Base-by-base conservation (phyloP, 2,113 vertebrate species). In the Pelecanoides urinatrix region DNA sequence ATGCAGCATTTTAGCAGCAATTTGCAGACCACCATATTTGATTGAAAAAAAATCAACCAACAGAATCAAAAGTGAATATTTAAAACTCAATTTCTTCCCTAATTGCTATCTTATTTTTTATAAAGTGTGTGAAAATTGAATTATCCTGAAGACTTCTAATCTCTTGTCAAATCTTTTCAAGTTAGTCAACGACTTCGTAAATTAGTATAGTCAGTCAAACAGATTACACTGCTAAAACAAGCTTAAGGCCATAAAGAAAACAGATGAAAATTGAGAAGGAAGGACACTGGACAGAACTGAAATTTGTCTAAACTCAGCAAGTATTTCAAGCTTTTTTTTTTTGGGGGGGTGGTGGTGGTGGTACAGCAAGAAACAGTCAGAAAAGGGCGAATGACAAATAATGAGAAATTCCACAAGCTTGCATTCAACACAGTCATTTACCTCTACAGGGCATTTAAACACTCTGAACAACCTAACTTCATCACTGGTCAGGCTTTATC, bases 291-390 rank as follows among this genome's bases (percentile, higher is more conserved):
- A 19, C 14, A 59, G 27, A 80, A 61, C 10, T 44, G 22, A 80
- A 70, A 42, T 80, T 29, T 34, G 26, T 59, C 62, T 80, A 16
- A 74, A 59, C 5, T 75, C 55, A 26, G 10, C 8, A 75, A 70
- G 8, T 47, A 79, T 75, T 80, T 56, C 20, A 65, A 63, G 23
- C 18, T 34, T 32, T 23, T 22, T 58, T 5, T 7, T 34, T 38
- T 30, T 49, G 6, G 2, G 3, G 3, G 5, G 3, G 3, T 4
- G 1, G 3, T 2, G 1, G 1, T 4, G 1, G 1, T 45, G 18
- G 18, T 45, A 18, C 45, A 10, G 30, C 9, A 85, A 71, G 21
- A 63, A 77, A 14, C 3, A 11, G 13, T 11, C 7, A 36, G n/a
- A 65, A 73, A 71, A 45, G 2, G 2, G 9, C 1, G 4, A 82